A percentile compares a stretch with the other conserved stretches of the same genome.
phyloP scores from a whole-genome alignment of 2,888 invertebrate genomes.

The Plagiodera versicolora region DNA sequence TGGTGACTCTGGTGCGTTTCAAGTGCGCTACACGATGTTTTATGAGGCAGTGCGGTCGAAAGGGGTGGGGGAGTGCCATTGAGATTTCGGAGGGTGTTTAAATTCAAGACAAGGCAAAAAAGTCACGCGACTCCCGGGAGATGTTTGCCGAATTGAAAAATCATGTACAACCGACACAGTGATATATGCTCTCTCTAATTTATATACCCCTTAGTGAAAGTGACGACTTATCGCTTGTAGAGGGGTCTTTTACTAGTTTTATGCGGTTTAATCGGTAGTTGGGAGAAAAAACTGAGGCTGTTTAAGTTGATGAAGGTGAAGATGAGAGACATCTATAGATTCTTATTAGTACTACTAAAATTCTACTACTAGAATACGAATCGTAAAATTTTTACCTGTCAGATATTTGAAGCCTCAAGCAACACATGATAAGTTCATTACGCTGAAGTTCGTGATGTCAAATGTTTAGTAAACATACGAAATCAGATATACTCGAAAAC shows the following conservation, averaged over 20 bases:
- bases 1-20: background rate
- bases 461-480: no score
- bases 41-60: slow-evolving; percentile 27
- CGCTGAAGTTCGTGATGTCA: no score
- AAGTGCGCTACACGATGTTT: slow-evolving; percentile 25
- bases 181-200: slow-evolving; percentile 12
- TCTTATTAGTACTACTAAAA: no score
- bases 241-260: background rate
- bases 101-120: slow-evolving; percentile 20
- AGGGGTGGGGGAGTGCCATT: slow-evolving; percentile 17
- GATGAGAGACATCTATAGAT: no score
- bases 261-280: background rate
- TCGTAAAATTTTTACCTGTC: no score
- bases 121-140: slow-evolving; percentile 21
- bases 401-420: no score
- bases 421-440: no score
- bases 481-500: no score
- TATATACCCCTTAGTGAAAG: background rate
- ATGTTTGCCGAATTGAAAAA: slow-evolving; percentile 26
- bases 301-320: no score
- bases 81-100: slow-evolving; percentile 23
- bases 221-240: background rate
- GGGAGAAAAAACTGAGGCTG: no score
- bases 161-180: slow-evolving; percentile 23
- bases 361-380: no score